Conservation (phyloP, 2,113 vertebrate genomes). For the Okapia johnstoni region DNA sequence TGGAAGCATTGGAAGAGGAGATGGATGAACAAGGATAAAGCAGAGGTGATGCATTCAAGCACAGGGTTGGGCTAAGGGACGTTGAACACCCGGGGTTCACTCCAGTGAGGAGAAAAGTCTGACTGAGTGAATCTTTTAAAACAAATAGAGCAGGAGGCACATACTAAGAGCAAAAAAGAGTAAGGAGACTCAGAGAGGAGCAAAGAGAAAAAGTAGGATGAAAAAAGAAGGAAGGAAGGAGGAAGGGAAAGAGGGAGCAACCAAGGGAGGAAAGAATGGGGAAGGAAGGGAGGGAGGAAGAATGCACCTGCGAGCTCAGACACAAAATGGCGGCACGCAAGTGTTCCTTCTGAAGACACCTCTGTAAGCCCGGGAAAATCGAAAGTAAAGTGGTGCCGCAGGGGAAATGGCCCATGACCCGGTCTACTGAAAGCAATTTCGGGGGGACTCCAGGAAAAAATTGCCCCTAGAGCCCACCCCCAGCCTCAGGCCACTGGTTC, state of each 20-base stretch:
- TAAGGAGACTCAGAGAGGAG: background rate
- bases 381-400: too few relatives aligned
- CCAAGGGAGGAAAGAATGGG: too few relatives aligned
- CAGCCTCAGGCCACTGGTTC: background rate
- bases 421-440: background rate
- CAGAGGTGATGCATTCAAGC: background rate
- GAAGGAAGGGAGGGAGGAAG: accelerated
- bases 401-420: background rate
- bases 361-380: background rate
- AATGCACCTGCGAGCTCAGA: background rate
- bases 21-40: background rate
- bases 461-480: background rate
- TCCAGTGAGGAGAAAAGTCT: background rate
- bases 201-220: background rate
- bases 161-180: background rate
- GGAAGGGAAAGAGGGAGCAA: background rate
- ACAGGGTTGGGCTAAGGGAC: background rate
- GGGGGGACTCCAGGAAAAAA: background rate
- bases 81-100: background rate
- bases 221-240: too few relatives aligned
- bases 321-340: background rate
- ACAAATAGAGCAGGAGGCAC: background rate
- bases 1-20: background rate
- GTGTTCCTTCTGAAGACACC: background rate
- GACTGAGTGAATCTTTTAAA: background rate